Evolutionary conservation across 64 coral and sea anemone genomes (phyloP), one percentile per base, ranked within the genome.

Genomic region (Actinia tenebrosa): DNA sequence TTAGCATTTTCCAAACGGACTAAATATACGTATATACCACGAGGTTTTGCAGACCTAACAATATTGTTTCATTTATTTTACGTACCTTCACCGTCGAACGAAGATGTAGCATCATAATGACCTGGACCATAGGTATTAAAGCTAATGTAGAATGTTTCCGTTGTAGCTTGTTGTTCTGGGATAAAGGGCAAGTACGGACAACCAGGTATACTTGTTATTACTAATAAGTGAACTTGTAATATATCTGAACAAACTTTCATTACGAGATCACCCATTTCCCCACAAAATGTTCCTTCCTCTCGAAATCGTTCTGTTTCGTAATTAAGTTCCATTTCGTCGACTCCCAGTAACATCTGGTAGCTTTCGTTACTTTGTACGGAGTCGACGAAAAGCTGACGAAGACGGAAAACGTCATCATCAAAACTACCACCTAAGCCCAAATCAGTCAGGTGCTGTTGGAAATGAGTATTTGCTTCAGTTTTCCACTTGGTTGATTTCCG

Each of bases 71-170:
- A n/a, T n/a, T n/a, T n/a, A n/a, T n/a, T n/a, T n/a, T n/a, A n/a
- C n/a, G n/a, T n/a, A n/a, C n/a, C n/a, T n/a, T n/a, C n/a, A n/a
- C n/a, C n/a, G n/a, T 64, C 62, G 62, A 64, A 2, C n/a, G n/a
- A 64, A n/a, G 47, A 22, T 80, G 93, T 94, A 17, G 89, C 89
- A 86, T 94, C 93, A 68, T 94, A 94, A 58, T 94, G 93, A 20
- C 93, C 93, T 23, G 89, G 93, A 22, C 89, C 89, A 27, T 80
- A 86, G 60, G 88, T 86, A 20, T 95, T 90, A 23, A 84, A 95
- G 19, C 89, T 89, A 86, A 95, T 86, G 68, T 91, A 95, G 53
- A 95, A 52, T 1, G 93, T 89, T 7, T 88, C 61, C 66, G 86
- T 86, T 4, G 71, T 91, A 11, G 86, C 86, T 20, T 91, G 83